Evolutionary conservation across 2,113 vertebrate genomes (phyloP), one percentile per base, ranked within the genome.

Genomic region (Phalacrocorax brasilianus): DNA sequence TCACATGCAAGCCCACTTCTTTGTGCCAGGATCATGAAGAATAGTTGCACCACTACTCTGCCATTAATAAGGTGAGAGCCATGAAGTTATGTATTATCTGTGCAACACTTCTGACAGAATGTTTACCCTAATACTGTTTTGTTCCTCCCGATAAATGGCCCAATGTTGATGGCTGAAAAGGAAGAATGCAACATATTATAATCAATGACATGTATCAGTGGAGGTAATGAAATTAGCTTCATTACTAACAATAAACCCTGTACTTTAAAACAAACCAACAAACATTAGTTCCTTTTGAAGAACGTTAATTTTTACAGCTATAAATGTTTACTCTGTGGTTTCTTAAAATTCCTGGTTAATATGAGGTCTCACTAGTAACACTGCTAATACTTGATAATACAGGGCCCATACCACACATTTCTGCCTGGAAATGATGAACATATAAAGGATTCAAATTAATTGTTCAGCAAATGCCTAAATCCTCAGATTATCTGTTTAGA

Each of bases 401-500:
- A 24, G 16, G 11, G 10, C 8, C 13, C 6, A 17, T 33, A 16
- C 26, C 24, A 11, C 18, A 28, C 1, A 2, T 3, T 45, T 74
- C 24, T 40, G 9, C 27, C 35, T 56, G 35, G 45, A 72, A 66
- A 52, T 35, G 2, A 45, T 27, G 12, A 76, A 56, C 8, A 38
- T 32, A 26, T 0, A 61, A 15, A 55, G 3, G 0, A 58, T 40
- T 35, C 45, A 32, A 71, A 65, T 47, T 47, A 49, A 1, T 23
- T 61, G 12, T 32, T 81, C 14, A 42, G 9, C 5, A 56, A 77
- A 42, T 63, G 9, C 18, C 8, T 45, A 50, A 65, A 30, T 80
- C 33, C 7, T 59, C 49, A 30, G 10, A n/a, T 23, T 45, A 63
- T 14, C 6, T 40, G 2, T 55, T 68, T 35, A 59, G 49, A 53